Base-by-base conservation (phyloP, 1,140 invertebrate species). In the Drosophila teissieri region DNA sequence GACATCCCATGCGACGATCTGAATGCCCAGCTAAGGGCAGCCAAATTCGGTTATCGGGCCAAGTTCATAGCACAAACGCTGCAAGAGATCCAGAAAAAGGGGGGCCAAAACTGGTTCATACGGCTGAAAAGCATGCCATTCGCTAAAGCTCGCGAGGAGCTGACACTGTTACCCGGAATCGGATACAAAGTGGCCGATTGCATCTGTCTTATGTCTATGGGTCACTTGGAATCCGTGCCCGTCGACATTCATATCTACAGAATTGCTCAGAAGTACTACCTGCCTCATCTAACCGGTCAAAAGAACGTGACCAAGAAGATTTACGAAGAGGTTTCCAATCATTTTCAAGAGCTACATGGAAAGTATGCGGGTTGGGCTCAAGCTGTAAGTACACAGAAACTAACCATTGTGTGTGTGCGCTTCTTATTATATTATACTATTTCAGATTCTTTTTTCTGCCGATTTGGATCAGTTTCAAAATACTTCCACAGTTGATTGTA, bases 111-210 rank as follows among this genome's bases (percentile, higher is more conserved):
- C 8, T 98, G 97, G 97, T 93, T 99, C 36, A 80, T 94, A 22
- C 91, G 93, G 46, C 92, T 99, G 15, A 93, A 95, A 74, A 93
- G 93, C 48, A 34, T 95, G 86, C 91, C 94, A 2, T 99, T 98
- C 91, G 91, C 93, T 61, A 94, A 96, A 82, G 96, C 97, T 12
- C 95, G 95, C 84, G 79, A 92, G 46, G 94, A 96, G 84, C 93
- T 99, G 2, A 95, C 97, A 91, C 94, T 94, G 75, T 92, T 99
- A 12, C 95, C 95, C 73, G 98, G 98, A 15, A 95, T 99, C 86
- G 98, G 98, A 34, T 95, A 96, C 27, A 98, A 98, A 94, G 97
- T 99, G 19, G 98, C 98, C n/a, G 98, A 99, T 93, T 99, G 98
- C 92, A 97, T 99, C 80, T 98, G 97, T 93, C 94, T 99, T 4